phyloP scores from a whole-genome alignment of 2,888 invertebrate genomes.

The Polymixis lichenea region DNA sequence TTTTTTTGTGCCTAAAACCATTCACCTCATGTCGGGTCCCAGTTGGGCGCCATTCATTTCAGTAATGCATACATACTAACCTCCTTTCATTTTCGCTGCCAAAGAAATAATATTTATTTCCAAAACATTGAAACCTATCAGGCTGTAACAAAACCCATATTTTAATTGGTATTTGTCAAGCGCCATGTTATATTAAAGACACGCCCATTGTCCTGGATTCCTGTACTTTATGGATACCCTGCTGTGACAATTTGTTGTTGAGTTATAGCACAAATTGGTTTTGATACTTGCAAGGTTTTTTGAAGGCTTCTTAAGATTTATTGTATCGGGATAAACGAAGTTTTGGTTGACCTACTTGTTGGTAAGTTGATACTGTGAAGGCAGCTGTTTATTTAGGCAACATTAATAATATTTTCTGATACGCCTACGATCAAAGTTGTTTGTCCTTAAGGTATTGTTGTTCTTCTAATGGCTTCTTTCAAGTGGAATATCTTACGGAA shows the following conservation, averaged over 20 bases:
- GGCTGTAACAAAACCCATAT: slow-evolving; percentile 48
- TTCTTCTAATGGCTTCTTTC: slow-evolving; percentile 1
- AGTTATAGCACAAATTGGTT: slow-evolving; percentile 38
- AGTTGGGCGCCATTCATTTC: slow-evolving; percentile 53
- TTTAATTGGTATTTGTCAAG: slow-evolving; percentile 51
- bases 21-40: slow-evolving; percentile 24
- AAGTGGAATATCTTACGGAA: neutral
- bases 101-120: slow-evolving; percentile 38
- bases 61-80: slow-evolving; percentile 21
- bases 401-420: slow-evolving; percentile 31
- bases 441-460: slow-evolving; percentile 3
- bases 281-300: slow-evolving; percentile 29
- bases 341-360: slow-evolving; percentile 27
- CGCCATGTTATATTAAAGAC: slow-evolving; percentile 29
- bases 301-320: slow-evolving; percentile 20
- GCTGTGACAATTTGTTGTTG: slow-evolving; percentile 45
- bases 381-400: slow-evolving; percentile 16
- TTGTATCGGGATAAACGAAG: slow-evolving; percentile 17
- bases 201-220: slow-evolving; percentile 43
- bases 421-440: slow-evolving; percentile 33
- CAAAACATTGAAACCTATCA: slow-evolving; percentile 49
- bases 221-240: slow-evolving; percentile 32
- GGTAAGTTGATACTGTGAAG: slow-evolving; percentile 12
- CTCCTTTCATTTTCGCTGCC: slow-evolving; percentile 10
- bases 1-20: neutral